phyloP scores from a whole-genome alignment of 2,888 invertebrate species.

The Apocheima hispidaria region DNA sequence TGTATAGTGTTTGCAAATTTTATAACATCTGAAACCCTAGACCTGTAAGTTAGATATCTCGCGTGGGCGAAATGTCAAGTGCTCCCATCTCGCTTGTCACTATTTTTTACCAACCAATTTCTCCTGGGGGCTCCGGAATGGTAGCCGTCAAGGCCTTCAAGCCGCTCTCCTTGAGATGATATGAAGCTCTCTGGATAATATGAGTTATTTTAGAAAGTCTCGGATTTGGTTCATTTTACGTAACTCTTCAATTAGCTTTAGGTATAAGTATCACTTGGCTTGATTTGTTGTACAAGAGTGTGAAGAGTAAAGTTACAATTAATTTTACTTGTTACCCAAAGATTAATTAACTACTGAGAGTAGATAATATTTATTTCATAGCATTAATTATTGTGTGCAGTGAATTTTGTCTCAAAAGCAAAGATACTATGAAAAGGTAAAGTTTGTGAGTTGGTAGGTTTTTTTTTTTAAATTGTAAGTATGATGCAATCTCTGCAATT shows the following conservation, averaged over 20 bases:
- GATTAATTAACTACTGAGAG: not conserved
- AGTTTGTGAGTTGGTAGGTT: not conserved
- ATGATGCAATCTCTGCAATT: not conserved
- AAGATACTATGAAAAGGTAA: not conserved
- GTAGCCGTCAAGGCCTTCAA: slow-evolving; percentile 15
- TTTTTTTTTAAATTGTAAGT: no score
- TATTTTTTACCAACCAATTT: slow-evolving; percentile 28
- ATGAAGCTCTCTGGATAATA: slow-evolving; percentile 21
- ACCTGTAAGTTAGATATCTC: slow-evolving; percentile 3
- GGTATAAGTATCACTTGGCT: no score
- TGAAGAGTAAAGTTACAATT: not conserved
- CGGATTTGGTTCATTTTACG: slow-evolving; percentile 36
- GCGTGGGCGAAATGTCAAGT: slow-evolving; percentile 45
- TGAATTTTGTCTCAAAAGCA: no score
- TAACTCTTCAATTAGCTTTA: slow-evolving; percentile 55
- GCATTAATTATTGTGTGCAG: not conserved
- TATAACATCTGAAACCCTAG: not conserved
- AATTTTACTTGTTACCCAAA: not conserved
- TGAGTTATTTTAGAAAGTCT: slow-evolving; percentile 11
- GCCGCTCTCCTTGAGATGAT: slow-evolving; percentile 15
- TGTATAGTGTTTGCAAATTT: not conserved
- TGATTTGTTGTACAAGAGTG: not conserved
- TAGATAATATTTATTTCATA: not conserved
- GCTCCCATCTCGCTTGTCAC: slow-evolving; percentile 23
- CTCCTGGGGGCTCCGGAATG: slow-evolving; percentile 17